Conservation (phyloP, 2,888 invertebrate genomes). For the Caenorhabditis sp. region DNA sequence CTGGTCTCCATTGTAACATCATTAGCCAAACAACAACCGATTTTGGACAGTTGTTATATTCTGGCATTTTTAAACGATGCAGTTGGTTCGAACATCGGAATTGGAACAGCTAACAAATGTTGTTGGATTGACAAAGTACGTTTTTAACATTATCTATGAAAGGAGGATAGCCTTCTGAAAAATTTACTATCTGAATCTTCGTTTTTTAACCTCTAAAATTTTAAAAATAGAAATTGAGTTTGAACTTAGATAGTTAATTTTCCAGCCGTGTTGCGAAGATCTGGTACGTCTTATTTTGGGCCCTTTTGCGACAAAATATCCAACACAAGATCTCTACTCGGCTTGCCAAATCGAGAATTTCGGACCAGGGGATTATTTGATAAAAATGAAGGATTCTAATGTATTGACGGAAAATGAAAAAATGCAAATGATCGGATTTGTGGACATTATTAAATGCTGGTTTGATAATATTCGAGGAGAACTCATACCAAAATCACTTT, state of each 20-base stretch:
- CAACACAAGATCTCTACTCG: constrained; percentile 16
- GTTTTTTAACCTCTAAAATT: no score
- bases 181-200: no score
- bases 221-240: neutral
- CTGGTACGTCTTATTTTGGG: constrained; percentile 19
- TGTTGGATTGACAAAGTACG: constrained; percentile 31
- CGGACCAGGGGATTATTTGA: constrained; percentile 10
- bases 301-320: constrained; percentile 24
- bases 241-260: neutral
- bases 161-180: no score
- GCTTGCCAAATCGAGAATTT: constrained; percentile 20
- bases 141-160: neutral
- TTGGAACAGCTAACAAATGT: constrained; percentile 19
- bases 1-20: constrained; percentile 21
- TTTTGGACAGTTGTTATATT: constrained; percentile 30
- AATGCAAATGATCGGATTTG: constrained; percentile 16
- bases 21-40: constrained; percentile 17
- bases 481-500: constrained; percentile 26
- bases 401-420: neutral
- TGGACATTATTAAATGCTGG: constrained; percentile 36
- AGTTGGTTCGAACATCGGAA: constrained; percentile 19
- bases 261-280: constrained; percentile 10
- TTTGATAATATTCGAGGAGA: constrained; percentile 35
- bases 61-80: constrained; percentile 26
- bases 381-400: neutral